Conservation (phyloP, 53 echinoderm and acorn worm species). For the Stichopus horrens region DNA sequence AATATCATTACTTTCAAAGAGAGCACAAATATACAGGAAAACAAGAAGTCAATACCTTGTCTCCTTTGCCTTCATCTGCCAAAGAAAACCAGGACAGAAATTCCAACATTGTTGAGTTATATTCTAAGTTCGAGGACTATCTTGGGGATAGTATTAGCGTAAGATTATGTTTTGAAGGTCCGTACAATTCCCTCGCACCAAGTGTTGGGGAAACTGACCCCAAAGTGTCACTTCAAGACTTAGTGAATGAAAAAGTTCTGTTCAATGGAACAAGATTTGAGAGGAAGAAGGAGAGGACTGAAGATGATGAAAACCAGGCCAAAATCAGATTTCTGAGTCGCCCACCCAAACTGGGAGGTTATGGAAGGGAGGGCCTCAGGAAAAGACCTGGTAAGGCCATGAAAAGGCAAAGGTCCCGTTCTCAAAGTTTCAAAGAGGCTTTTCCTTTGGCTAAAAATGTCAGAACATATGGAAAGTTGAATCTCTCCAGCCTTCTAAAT, state of each 20-base stretch:
- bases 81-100: background rate
- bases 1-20: constrained; percentile 32
- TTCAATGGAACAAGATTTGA: constrained; percentile 59
- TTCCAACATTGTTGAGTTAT: constrained; percentile 54
- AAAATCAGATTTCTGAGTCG: background rate
- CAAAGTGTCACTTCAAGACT: constrained; percentile 54
- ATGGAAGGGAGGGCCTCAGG: constrained; percentile 63
- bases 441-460: constrained; percentile 74
- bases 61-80: background rate
- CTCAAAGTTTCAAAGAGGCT: constrained; percentile 70
- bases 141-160: constrained; percentile 84
- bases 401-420: constrained; percentile 64
- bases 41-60: background rate
- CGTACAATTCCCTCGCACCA: background rate
- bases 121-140: constrained; percentile 73
- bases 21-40: background rate
- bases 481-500: constrained; percentile 57
- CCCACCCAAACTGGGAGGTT: constrained; percentile 42
- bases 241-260: constrained; percentile 64
- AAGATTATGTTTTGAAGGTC: constrained; percentile 37
- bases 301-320: constrained; percentile 25
- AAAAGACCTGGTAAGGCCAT: constrained; percentile 66
- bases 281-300: constrained; percentile 42
- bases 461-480: constrained; percentile 54
- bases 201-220: background rate